Base-by-base conservation (phyloP, 2,888 invertebrate species). In the Craniophora ligustri region DNA sequence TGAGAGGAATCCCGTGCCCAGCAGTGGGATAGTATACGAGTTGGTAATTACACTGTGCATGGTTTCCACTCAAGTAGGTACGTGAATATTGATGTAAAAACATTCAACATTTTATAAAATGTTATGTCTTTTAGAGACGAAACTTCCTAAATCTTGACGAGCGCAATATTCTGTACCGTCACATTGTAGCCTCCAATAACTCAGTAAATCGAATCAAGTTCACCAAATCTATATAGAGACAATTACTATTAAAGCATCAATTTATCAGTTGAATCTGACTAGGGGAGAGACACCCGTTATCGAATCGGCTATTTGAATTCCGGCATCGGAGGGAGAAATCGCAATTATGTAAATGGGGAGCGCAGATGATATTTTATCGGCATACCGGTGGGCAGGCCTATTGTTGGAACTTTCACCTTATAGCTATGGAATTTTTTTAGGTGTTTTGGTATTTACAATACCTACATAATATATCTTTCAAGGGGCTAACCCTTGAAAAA, bases 281-380 rank as follows among this genome's bases (percentile, higher is more conserved):
- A 38, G 32, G 18, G 34, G 47, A 42, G 41, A 35, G 10, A 35
- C 15, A 11, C 0, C 31, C 16, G 36, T 48, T 74, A 71, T 53
- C 54, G 45, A 45, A 71, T 53, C 54, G 45, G 48, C 45, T 39
- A 53, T 61, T 65, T 46, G 44, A 74, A 74, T 72, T 56, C 64
- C 44, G 28, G 31, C 13, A 31, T 41, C 34, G 15, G 16, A 54
- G 34, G 39, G 58, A 36, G 58, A 56, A 49, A 50, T 48, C 54
- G 56, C 72, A 72, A 75, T 65, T 72, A 68, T 65, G 65, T 66
- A 70, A 67, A 67, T 70, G 10, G 44, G 18, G 15, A 18, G 34
- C 41, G 31, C 5, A 34, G 49, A 58, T 61, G 49, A 75, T 65
- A 72, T 74, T 74, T 67, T 65, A 72, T 72, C 65, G 47, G 41